Conservation (phyloP, 2,113 vertebrate species). For the Anhinga anhinga region DNA sequence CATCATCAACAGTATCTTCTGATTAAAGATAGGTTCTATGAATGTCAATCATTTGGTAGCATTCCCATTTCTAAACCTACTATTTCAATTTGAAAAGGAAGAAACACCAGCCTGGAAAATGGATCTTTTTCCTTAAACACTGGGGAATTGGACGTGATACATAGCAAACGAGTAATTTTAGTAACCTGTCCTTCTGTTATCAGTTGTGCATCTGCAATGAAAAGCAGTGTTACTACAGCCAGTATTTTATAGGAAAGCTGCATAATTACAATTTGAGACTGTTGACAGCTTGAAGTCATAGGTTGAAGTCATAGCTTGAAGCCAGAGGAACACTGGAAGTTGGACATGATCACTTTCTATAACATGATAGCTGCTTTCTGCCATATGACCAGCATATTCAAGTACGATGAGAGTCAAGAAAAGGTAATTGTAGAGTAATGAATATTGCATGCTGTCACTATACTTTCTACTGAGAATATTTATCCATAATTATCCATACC, state of each 20-base stretch:
- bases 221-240: not conserved
- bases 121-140: not conserved
- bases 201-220: not conserved
- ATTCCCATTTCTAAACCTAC: not conserved
- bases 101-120: not conserved
- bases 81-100: constrained; percentile 4
- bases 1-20: not conserved
- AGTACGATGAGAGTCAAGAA: not conserved
- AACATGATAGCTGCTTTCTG: not conserved
- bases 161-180: not conserved
- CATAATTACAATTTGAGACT: not conserved
- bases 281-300: not conserved
- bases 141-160: not conserved
- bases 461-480: not conserved
- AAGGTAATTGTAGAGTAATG: not conserved
- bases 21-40: constrained; percentile 4
- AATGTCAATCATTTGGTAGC: not conserved
- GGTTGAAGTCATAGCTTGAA: not conserved
- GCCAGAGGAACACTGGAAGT: not conserved
- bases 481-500: not conserved
- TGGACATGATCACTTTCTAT: not conserved
- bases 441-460: not conserved
- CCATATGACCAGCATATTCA: not conserved
- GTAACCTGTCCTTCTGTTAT: not conserved
- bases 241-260: not conserved